Base-by-base conservation (phyloP, 2,797 vertebrate species). In the Astyanax mexicanus region DNA sequence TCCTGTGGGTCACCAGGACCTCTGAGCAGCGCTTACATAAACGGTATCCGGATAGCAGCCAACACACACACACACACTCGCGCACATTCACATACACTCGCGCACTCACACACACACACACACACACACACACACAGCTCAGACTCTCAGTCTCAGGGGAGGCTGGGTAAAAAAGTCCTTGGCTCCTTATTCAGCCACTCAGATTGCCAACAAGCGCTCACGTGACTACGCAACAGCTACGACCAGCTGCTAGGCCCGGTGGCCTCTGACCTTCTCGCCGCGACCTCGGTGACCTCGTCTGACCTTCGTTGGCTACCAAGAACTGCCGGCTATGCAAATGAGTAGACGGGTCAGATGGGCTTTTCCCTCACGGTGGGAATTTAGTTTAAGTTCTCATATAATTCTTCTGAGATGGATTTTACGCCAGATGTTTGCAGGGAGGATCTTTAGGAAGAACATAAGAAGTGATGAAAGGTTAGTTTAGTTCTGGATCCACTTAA, bases 1-100 rank as follows among this genome's bases (percentile, higher is more conserved):
- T 77, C 75, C 75, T 77, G 75, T 71, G 68, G 75, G 68, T 71
- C 75, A 71, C 49, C 75, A 65, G 68, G 68, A 64, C 68, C 68
- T 71, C 47, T 55, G 75, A 77, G 58, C 58, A 38, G 25, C 38
- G 17, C 60, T 77, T 77, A 71, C 75, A 77, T 71, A 77, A 77
- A 77, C 68, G 54, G 32, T 77, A 62, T 76, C 66, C 74, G 47
- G 57, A 47, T 51, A 74, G 72, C 52, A 75, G 66, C 65, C 65
- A 69, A 49, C 66, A 47, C 61, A 32, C 71, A 54, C 42, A 17
- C 44, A 11, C 42, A 17, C 73, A 27, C 72, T 47, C 37, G 60
- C 66, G 51, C 45, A 61, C 45, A 23, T 65, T 29, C 47, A 27
- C 54, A 19, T 13, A 19, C 44, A 17, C 42, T 23, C 73, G 38